phyloP scores from a whole-genome alignment of 2,113 vertebrate species.

The Setophaga kirtlandii region DNA sequence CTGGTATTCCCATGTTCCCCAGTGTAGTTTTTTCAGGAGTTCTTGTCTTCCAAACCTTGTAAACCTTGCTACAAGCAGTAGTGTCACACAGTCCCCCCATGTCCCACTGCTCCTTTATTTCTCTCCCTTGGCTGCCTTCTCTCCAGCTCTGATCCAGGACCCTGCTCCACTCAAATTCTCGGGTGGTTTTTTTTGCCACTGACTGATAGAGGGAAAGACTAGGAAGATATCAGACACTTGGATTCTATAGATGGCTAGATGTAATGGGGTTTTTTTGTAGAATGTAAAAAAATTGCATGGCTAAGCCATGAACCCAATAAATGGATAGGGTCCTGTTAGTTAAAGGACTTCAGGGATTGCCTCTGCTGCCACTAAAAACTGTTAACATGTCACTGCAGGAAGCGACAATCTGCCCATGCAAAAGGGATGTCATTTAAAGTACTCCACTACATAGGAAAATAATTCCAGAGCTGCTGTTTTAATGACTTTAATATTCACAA shows the following conservation, averaged over 20 bases:
- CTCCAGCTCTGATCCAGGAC: neutral
- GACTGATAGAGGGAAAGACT: neutral
- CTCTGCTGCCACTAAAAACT: neutral
- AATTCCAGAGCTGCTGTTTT: neutral
- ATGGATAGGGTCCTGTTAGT: neutral
- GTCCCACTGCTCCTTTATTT: neutral
- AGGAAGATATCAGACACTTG: neutral
- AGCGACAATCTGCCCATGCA: neutral
- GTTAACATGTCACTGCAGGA: neutral
- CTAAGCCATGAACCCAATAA: neutral
- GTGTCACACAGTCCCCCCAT: neutral
- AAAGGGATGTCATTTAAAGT: neutral
- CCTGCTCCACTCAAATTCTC: neutral
- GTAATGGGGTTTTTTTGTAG: neutral
- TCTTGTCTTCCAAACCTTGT: neutral
- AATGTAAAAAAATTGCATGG: neutral
- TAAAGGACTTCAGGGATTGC: neutral
- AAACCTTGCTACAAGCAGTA: neutral
- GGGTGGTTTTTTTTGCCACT: neutral
- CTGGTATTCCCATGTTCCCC: neutral
- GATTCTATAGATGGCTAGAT: neutral
- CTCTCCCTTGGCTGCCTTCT: neutral
- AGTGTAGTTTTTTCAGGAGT: neutral
- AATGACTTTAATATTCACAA: neutral
- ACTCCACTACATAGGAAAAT: neutral